A percentile compares a stretch with the other conserved stretches of the same genome.
Evolutionary conservation across 2,113 vertebrate species (phyloP).

Genomic region (Struthio camelus): DNA sequence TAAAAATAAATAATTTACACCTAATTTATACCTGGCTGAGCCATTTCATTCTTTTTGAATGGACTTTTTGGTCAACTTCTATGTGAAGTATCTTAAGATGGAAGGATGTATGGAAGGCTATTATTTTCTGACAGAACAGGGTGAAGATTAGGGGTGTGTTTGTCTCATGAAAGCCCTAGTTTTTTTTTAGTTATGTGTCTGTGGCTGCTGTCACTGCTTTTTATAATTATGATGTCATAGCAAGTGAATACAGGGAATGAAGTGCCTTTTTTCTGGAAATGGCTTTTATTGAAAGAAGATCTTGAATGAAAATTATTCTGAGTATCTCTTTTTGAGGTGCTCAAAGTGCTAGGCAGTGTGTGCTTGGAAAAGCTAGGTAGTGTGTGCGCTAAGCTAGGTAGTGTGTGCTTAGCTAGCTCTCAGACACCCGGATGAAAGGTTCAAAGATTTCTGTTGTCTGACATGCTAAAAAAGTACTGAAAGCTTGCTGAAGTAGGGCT

Average conservation of each 20-base stretch:
- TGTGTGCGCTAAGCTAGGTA: background rate
- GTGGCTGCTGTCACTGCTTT: background rate
- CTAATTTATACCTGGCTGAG: background rate
- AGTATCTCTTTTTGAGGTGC: background rate
- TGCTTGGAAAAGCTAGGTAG: background rate
- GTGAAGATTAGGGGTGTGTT: background rate
- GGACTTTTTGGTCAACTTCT: background rate
- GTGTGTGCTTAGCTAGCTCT: background rate
- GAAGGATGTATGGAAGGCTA: background rate
- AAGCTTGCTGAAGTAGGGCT: background rate
- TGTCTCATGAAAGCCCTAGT: background rate
- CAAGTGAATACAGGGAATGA: background rate
- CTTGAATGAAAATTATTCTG: background rate
- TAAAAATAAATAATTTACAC: background rate
- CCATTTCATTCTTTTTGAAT: background rate
- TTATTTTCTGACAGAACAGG: background rate
- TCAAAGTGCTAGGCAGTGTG: accelerated
- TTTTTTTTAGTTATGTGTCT: background rate
- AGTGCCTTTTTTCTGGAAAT: background rate
- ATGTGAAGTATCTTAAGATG: background rate
- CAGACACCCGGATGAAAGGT: background rate
- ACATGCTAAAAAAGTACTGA: background rate
- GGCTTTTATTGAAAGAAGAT: background rate
- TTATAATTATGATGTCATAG: background rate
- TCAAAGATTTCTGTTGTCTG: background rate